Conservation (phyloP, 2,888 invertebrate species). For the Temnothorax ravouxi region DNA sequence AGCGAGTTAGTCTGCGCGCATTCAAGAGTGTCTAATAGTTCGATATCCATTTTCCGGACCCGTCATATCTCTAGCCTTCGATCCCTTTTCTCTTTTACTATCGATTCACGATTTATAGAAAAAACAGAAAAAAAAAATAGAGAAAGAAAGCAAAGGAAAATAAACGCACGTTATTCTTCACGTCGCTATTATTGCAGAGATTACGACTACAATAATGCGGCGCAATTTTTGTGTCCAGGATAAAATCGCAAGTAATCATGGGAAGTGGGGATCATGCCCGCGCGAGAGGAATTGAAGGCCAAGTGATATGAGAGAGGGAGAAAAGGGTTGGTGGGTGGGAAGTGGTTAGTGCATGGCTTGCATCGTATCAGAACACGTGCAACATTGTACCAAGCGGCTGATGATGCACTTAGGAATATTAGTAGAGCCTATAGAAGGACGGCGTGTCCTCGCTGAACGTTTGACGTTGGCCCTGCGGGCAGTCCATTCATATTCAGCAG, state of each 20-base stretch:
- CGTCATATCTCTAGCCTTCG: constrained; percentile 9
- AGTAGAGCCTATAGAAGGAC: constrained; percentile 82
- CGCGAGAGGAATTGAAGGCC: constrained; percentile 49
- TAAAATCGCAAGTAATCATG: constrained; percentile 84
- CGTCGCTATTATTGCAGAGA: constrained; percentile 73
- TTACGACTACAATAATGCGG: constrained; percentile 50
- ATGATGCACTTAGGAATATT: constrained; percentile 86
- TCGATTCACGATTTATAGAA: constrained; percentile 19
- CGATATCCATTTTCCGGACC: constrained; percentile 17
- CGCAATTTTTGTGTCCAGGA: constrained; percentile 73
- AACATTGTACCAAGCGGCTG: constrained; percentile 82
- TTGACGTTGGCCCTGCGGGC: constrained; percentile 16
- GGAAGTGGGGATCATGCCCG: constrained; percentile 79
- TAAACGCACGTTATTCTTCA: constrained; percentile 65
- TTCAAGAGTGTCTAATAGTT: constrained; percentile 48
- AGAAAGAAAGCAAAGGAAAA: constrained; percentile 10
- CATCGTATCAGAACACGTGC: constrained; percentile 76
- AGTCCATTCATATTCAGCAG: constrained; percentile 42
- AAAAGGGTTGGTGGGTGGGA: constrained; percentile 33
- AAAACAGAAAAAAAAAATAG: not conserved
- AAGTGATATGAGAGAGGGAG: constrained; percentile 29
- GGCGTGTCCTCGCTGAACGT: constrained; percentile 58
- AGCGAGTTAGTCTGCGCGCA: constrained; percentile 28
- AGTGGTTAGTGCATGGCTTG: constrained; percentile 68
- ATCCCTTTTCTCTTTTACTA: constrained; percentile 13